A percentile compares a stretch with the other conserved stretches of the same genome.
These are phyloP conservation scores for Salticus scenicus DNA, from an alignment of 2,888 invertebrate genomes.

Conservation along the genomic window DNA sequence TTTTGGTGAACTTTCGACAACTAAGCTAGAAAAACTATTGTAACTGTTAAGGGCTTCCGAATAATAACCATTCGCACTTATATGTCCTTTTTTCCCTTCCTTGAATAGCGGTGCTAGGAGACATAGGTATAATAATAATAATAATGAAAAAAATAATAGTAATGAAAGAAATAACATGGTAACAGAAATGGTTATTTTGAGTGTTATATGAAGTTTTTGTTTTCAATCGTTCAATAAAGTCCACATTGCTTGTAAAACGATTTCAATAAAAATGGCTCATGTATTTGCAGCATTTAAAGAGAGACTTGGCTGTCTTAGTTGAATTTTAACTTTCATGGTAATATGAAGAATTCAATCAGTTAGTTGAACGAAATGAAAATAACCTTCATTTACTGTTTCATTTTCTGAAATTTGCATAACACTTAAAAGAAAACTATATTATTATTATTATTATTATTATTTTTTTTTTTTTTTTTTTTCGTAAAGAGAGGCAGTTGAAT, in stretches of 20 bases:
- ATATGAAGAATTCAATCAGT: too few species aligned
- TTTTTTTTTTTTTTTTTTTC: too few species aligned
- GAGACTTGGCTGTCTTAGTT: too few species aligned
- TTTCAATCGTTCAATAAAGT: neutral
- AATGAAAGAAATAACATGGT: neutral
- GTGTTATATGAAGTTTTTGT: constrained; percentile 1
- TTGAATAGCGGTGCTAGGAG: neutral
- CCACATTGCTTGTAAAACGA: neutral
- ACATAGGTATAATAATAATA: neutral
- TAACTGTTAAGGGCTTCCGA: constrained; percentile 6
- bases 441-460: too few species aligned
- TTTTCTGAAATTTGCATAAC: too few species aligned
- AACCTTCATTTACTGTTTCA: too few species aligned
- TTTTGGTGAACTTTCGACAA: neutral
- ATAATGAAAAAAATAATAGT: neutral
- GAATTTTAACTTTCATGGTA: too few species aligned
- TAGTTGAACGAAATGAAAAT: too few species aligned
- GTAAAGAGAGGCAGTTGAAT: too few species aligned
- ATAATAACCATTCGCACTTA: constrained; percentile 4
- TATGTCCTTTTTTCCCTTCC: neutral
- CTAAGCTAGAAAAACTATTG: neutral
- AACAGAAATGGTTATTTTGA: neutral
- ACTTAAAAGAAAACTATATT: too few species aligned
- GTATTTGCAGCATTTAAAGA: too few species aligned
- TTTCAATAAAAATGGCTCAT: neutral